Evolutionary conservation across 2,888 invertebrate species (phyloP).

Genomic region (Meandrusa payeni): DNA sequence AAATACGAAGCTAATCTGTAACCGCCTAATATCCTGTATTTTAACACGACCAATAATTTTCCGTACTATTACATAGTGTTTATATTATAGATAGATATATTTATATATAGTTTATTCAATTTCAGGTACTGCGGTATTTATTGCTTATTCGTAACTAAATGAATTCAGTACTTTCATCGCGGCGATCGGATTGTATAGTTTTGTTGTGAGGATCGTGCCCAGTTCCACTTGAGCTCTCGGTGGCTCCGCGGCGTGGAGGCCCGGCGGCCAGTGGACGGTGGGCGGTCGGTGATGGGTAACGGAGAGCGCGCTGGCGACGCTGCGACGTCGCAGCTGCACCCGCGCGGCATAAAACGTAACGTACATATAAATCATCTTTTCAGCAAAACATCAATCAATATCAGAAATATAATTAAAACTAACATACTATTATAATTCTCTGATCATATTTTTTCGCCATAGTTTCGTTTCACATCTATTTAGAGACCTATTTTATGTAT

Average conservation of each 20-base stretch:
- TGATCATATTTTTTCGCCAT: slow-evolving; percentile 56
- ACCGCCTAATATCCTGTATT: slow-evolving; percentile 34
- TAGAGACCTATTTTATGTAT: slow-evolving; percentile 53
- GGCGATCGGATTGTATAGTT: slow-evolving; percentile 7
- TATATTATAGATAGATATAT: too few species aligned
- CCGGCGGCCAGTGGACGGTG: background rate
- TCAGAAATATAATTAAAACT: slow-evolving; percentile 79
- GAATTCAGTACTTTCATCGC: slow-evolving; percentile 48
- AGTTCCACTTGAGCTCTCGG: background rate
- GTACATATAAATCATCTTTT: slow-evolving; percentile 74
- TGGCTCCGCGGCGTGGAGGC: background rate
- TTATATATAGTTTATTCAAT: slow-evolving; percentile 48
- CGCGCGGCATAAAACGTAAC: slow-evolving; percentile 61
- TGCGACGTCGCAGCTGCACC: slow-evolving; percentile 36
- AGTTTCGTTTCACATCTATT: slow-evolving; percentile 63
- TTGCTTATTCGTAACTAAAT: slow-evolving; percentile 74
- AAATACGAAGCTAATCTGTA: background rate
- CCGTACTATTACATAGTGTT: slow-evolving; percentile 61
- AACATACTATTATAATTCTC: slow-evolving; percentile 77
- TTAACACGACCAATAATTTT: slow-evolving; percentile 52
- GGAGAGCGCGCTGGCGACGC: slow-evolving; percentile 33
- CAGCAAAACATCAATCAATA: slow-evolving; percentile 79
- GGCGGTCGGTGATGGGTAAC: slow-evolving; percentile 1
- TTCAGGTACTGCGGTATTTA: slow-evolving; percentile 79
- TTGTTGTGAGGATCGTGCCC: too few species aligned